Conservation (phyloP, 2,113 vertebrate genomes). For the Myodes glareolus region DNA sequence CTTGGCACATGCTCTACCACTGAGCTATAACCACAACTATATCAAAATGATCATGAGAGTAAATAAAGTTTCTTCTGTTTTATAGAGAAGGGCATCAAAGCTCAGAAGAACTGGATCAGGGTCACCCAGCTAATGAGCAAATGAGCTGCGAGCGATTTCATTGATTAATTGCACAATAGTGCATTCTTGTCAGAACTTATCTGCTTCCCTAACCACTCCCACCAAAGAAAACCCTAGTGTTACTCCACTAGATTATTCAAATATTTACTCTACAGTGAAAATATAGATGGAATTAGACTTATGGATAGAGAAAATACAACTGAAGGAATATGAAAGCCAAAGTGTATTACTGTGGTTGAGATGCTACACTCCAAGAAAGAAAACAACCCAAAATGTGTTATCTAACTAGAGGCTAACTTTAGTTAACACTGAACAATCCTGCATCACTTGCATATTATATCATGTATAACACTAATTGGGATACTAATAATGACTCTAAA, state of each 20-base stretch:
- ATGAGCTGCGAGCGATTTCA: background rate
- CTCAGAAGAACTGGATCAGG: background rate
- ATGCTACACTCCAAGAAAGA: background rate
- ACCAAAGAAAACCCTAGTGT: background rate
- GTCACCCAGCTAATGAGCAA: background rate
- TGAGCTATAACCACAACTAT: background rate
- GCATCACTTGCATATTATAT: background rate
- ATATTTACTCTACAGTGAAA: background rate
- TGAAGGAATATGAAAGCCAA: conserved; percentile 30
- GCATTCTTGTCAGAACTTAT: background rate
- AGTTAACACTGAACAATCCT: background rate
- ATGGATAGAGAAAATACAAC: background rate
- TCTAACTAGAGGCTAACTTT: background rate
- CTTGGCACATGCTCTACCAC: background rate
- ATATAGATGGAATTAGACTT: background rate
- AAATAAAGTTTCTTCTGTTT: conserved; percentile 17
- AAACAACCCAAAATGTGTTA: conserved; percentile 13
- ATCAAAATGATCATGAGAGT: background rate
- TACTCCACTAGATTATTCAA: background rate
- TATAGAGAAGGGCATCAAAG: background rate
- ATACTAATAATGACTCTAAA: background rate
- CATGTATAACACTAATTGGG: background rate
- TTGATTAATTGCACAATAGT: background rate
- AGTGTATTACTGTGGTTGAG: background rate
- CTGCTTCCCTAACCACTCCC: background rate